A percentile compares a stretch with the other conserved stretches of the same genome.
Conservation (phyloP, 1,140 invertebrate genomes). For the Leptinotarsa lineolata region DNA sequence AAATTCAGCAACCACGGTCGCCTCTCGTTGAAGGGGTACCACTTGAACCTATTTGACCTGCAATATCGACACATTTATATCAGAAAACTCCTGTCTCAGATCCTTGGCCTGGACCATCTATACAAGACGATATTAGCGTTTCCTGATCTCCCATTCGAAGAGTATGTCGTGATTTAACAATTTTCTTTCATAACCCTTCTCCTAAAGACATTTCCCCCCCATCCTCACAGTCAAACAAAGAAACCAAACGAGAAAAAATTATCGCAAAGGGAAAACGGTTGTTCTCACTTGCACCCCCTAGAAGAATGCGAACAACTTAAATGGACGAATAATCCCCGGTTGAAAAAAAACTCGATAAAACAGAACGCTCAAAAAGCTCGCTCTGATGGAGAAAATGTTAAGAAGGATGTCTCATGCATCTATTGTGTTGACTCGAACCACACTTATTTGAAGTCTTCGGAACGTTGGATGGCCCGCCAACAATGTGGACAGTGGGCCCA, state of each 20-base stretch:
- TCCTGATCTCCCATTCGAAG: constrained; percentile 1
- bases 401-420: constrained; percentile 45
- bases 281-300: neutral
- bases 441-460: constrained; percentile 45
- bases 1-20: neutral
- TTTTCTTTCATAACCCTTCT: constrained; percentile 25
- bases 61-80: constrained; percentile 2
- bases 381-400: constrained; percentile 37
- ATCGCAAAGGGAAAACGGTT: neutral
- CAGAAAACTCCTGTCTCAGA: too few relatives aligned
- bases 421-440: constrained; percentile 39
- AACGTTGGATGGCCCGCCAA: constrained; percentile 50
- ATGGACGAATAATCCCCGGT: neutral
- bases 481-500: constrained; percentile 51
- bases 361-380: constrained; percentile 4
- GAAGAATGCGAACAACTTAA: constrained; percentile 11
- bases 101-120: constrained; percentile 15
- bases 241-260: constrained; percentile 15
- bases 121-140: neutral
- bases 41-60: constrained; percentile 2
- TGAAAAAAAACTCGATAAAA: constrained; percentile 1
- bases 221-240: constrained; percentile 14
- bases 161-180: constrained; percentile 40
- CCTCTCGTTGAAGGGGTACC: neutral
- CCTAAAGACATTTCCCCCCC: constrained; percentile 4